Percentiles rank a stretch among this genome's conserved stretches.
phyloP scores from a whole-genome alignment of 1,140 invertebrate species.

The Lithobius niger region DNA sequence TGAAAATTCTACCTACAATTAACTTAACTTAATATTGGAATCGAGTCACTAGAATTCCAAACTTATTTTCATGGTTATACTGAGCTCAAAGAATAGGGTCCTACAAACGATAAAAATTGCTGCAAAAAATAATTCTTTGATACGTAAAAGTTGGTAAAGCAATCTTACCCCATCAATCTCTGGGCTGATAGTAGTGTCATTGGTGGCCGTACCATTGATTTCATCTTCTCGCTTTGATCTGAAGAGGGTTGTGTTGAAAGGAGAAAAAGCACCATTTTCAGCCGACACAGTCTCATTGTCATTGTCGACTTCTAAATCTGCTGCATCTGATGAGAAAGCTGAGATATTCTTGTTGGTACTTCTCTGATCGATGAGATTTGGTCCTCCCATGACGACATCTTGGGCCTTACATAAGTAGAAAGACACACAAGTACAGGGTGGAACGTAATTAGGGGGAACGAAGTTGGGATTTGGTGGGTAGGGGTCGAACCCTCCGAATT shows the following conservation, averaged over 20 bases:
- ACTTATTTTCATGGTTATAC: no score
- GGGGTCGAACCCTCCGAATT: neutral
- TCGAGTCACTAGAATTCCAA: no score
- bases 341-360: slow-evolving; percentile 6
- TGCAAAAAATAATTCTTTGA: no score
- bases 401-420: slow-evolving; percentile 57
- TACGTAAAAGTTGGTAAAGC: no score
- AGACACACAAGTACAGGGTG: slow-evolving; percentile 27
- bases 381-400: slow-evolving; percentile 48
- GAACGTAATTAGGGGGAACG: neutral
- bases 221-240: neutral
- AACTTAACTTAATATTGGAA: no score
- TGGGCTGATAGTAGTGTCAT: neutral
- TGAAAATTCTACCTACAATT: no score
- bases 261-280: neutral
- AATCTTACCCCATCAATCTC: neutral
- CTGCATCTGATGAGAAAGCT: neutral
- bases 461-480: neutral
- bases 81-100: no score
- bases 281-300: neutral
- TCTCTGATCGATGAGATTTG: slow-evolving; percentile 50
- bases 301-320: neutral
- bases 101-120: no score
- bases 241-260: neutral
- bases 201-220: neutral